phyloP scores from a whole-genome alignment of 2,113 vertebrate genomes.

The Barnardius zonarius region DNA sequence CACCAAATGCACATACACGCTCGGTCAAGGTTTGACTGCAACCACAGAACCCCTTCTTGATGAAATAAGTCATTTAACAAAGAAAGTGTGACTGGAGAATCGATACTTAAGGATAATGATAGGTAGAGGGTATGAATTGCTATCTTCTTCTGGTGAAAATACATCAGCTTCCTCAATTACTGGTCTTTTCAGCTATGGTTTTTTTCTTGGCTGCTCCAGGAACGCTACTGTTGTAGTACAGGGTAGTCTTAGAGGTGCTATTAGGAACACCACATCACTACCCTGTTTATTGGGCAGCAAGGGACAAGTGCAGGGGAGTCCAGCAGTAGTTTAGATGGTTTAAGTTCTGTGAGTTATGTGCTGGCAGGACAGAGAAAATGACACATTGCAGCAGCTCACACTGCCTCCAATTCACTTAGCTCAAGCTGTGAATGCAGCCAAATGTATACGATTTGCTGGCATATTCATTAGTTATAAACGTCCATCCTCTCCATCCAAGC shows the following conservation, averaged over 20 bases:
- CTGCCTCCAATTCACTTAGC: constrained; percentile 6
- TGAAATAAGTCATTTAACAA: constrained; percentile 27
- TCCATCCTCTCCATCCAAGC: not conserved
- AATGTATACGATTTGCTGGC: not conserved
- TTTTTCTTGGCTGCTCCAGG: not conserved
- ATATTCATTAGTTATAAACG: constrained; percentile 24
- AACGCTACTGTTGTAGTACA: not conserved
- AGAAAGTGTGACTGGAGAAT: constrained; percentile 29
- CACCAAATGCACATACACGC: not conserved
- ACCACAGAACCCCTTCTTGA: not conserved
- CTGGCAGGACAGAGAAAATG: not conserved
- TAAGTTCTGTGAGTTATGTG: not conserved
- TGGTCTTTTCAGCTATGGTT: not conserved
- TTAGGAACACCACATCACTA: not conserved
- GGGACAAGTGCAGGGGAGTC: not conserved
- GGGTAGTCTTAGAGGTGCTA: not conserved
- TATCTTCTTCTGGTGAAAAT: not conserved
- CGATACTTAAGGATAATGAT: not conserved
- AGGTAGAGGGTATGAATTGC: not conserved
- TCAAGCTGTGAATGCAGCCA: not conserved
- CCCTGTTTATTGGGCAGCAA: not conserved
- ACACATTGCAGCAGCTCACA: not conserved
- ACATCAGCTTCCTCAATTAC: constrained; percentile 1
- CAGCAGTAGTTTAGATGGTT: not conserved
- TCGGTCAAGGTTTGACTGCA: not conserved